Evolutionary conservation across 2,888 invertebrate genomes (phyloP), one percentile per base, ranked within the genome.

Genomic region (Chymomyza procnemis): DNA sequence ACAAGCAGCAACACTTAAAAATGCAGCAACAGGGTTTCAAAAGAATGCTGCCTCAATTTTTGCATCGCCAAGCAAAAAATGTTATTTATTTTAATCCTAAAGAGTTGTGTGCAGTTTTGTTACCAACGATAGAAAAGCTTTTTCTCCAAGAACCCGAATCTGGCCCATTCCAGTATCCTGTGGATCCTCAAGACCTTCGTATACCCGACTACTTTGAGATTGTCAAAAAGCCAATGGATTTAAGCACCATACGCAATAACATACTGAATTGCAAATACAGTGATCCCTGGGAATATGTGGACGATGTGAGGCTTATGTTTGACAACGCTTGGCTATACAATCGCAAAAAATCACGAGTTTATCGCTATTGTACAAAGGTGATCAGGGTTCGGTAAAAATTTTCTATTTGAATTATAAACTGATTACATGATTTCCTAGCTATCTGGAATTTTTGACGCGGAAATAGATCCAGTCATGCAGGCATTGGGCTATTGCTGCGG

Each of bases 251-350:
- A 79, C 96, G 96, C 90, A 93, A 95, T 86, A 98, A 98, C 90
- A 92, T 99, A 64, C 97, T 97, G 89, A 94, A 95, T 60, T 98
- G 98, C 22, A 95, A 96, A 88, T 99, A 99, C 91, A 94, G 94
- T 67, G 98, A 99, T 92, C 99, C 99, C 0, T 99, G 99, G 98
- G 97, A 99, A 90, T 99, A 98, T 90, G 97, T 98, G 3, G 98
- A 99, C 88, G 99, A 99, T 90, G 97, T 99, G 2, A 99, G 98
- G 98, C 93, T 99, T 76, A 99, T 99, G 99, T 99, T 99, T 89
- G 99, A 99, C 88, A 99, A 99, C 91, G 99, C 99, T 3, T 99
- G 99, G 99, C 93, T 99, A 16, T 99, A 99, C 91, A 99, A 99
- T 92, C 94, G 97, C 73, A 99, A 99, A 92, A 97, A 97, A 56